Base-by-base conservation (phyloP, 2,113 vertebrate species). In the Castor canadensis region DNA sequence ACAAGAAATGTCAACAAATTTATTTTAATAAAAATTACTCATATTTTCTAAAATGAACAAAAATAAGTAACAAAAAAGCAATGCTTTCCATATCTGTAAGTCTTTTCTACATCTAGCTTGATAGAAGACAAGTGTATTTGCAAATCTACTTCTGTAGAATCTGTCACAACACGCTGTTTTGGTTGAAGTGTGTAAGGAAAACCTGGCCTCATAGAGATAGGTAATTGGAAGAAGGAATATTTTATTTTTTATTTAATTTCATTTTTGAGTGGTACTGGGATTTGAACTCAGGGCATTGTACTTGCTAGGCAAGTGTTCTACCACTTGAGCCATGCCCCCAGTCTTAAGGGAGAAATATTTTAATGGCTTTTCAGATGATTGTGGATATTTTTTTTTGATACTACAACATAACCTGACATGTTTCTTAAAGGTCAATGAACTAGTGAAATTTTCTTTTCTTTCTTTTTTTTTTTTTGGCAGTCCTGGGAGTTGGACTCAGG, bases 1-100 rank as follows among this genome's bases (percentile, higher is more conserved):
- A 52, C 15, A 52, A 52, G 52, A 52, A 52, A 52, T 43, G 83
- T 82, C 60, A 62, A 66, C 30, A 84, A 9, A 66, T 6, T n/a
- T n/a, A 52, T 69, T 75, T 90, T 73, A 89, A 80, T 58, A 5
- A 93, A 86, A 67, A 90, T 87, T 95, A 26, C 32, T n/a, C n/a
- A n/a, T n/a, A n/a, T n/a, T n/a, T n/a, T n/a, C n/a, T n/a, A n/a
- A n/a, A n/a, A n/a, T n/a, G 66, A 92, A 92, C 88, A 4, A 80
- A 92, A 92, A 64, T 38, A 60, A 54, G 40, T 91, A 52, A 73
- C 72, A 73, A 76, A 89, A 82, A 91, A 87, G 60, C 22, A 77
- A 43, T 87, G 10, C 58, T 83, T 87, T 76, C 72, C 24, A 52
- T 28, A 8, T 69, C 72, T 88, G 38, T 35, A 83, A 72, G 54